These are phyloP conservation scores for Aporophyla lueneburgensis DNA, from an alignment of 2,888 invertebrate species.

Conservation along the genomic window DNA sequence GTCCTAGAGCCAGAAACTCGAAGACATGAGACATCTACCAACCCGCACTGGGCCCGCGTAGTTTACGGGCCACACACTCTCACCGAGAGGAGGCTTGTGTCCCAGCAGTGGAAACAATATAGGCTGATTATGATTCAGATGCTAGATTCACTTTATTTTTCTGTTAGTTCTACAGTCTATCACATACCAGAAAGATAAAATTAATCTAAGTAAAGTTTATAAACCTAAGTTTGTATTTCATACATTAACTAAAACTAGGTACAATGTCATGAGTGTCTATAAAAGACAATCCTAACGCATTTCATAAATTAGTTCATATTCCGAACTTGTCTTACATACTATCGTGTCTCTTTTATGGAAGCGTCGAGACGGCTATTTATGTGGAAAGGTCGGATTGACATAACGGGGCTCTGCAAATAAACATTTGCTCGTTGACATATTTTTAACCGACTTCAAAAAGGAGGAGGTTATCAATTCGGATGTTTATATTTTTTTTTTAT, in stretches of 20 bases:
- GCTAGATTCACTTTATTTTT: neutral
- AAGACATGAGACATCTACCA: too few species aligned
- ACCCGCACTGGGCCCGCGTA: too few species aligned
- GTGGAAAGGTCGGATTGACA: constrained; percentile 26
- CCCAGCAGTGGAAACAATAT: too few species aligned
- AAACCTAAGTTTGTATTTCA: neutral
- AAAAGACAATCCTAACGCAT: neutral
- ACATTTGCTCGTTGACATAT: constrained; percentile 16
- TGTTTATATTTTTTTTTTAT: too few species aligned
- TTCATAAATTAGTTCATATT: neutral
- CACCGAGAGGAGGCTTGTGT: too few species aligned
- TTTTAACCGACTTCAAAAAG: too few species aligned
- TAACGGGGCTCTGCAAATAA: constrained; percentile 12
- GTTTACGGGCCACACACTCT: too few species aligned
- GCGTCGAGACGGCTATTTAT: constrained; percentile 9
- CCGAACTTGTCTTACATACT: neutral
- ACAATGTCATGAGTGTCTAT: neutral
- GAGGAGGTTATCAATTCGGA: too few species aligned
- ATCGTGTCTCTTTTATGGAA: constrained; percentile 14
- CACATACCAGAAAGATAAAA: neutral
- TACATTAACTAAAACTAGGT: neutral
- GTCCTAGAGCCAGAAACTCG: too few species aligned
- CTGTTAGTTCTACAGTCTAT: neutral
- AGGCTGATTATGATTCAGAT: neutral
- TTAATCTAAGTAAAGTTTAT: neutral